Conservation (phyloP, 2,113 vertebrate genomes). For the Zosterops lateralis region DNA sequence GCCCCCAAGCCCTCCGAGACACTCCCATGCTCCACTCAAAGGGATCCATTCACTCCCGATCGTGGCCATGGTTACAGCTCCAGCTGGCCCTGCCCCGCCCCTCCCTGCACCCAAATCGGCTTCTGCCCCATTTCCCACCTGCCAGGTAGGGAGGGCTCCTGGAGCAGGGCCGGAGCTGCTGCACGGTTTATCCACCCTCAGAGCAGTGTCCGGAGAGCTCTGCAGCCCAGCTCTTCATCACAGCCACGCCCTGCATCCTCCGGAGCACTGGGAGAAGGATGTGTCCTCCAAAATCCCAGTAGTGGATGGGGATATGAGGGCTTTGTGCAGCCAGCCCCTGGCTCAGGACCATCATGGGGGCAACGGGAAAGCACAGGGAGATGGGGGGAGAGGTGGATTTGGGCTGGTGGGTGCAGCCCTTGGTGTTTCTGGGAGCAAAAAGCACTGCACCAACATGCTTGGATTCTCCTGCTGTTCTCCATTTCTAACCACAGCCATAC, state of each 20-base stretch:
- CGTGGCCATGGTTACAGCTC: fast-evolving
- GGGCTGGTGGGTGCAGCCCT: neutral
- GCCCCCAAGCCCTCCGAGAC: fast-evolving
- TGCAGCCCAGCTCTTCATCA: neutral
- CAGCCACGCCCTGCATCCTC: neutral
- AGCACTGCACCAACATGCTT: fast-evolving
- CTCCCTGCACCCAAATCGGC: fast-evolving
- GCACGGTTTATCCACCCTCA: neutral
- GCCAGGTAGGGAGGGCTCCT: neutral
- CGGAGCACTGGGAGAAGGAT: fast-evolving
- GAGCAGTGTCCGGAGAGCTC: neutral
- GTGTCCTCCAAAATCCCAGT: fast-evolving
- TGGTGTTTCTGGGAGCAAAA: neutral
- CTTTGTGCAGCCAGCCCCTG: neutral
- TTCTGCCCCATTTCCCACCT: neutral
- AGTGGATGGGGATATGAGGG: fast-evolving
- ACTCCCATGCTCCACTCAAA: fast-evolving
- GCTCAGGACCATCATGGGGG: fast-evolving
- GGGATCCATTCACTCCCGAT: neutral
- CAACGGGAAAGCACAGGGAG: neutral
- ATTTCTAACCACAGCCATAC: fast-evolving
- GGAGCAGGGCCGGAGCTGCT: neutral
- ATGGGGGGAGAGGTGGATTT: fast-evolving
- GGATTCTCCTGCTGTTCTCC: fast-evolving
- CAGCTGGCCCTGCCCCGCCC: fast-evolving